A percentile compares a stretch with the other conserved stretches of the same genome.
Conservation (phyloP, 2,797 vertebrate genomes). For the Enteromius fasciolatus region DNA sequence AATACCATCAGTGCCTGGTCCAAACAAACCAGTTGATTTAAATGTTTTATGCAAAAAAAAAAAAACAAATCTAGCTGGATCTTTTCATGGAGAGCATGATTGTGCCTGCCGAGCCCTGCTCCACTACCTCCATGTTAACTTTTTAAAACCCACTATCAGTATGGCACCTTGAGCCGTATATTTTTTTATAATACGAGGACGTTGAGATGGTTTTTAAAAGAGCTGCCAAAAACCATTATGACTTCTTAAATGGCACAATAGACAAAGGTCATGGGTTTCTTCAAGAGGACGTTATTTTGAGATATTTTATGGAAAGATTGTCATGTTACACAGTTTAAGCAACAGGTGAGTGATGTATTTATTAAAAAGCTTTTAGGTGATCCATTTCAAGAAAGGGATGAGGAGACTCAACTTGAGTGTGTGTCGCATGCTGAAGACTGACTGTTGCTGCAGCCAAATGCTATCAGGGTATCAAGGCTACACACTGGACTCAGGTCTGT, state of each 20-base stretch:
- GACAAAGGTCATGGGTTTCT: conserved; percentile 24
- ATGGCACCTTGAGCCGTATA: conserved; percentile 8
- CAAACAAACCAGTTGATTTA: conserved; percentile 59
- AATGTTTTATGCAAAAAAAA: conserved; percentile 27
- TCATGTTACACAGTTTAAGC: background rate
- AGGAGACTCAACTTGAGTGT: conserved; percentile 22
- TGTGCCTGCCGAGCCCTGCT: background rate
- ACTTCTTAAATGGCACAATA: conserved; percentile 21
- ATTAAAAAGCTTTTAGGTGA: conserved; percentile 37
- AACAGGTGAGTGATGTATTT: conserved; percentile 43
- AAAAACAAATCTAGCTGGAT: conserved; percentile 45
- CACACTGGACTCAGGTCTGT: conserved; percentile 15
- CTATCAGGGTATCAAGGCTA: conserved; percentile 28
- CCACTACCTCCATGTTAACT: conserved; percentile 46
- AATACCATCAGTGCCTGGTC: conserved; percentile 69
- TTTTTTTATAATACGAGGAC: background rate
- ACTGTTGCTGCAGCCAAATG: conserved; percentile 16
- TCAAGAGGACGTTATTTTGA: conserved; percentile 23
- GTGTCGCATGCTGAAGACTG: background rate
- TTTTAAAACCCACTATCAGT: conserved; percentile 1
- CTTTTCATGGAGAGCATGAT: conserved; percentile 36
- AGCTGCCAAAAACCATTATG: conserved; percentile 14
- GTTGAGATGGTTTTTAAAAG: conserved; percentile 14
- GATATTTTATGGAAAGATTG: conserved; percentile 23
- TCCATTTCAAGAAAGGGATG: conserved; percentile 31